These are phyloP conservation scores for Coccyzus lansbergi DNA, from an alignment of 2,797 vertebrate genomes.

Conservation along the genomic window DNA sequence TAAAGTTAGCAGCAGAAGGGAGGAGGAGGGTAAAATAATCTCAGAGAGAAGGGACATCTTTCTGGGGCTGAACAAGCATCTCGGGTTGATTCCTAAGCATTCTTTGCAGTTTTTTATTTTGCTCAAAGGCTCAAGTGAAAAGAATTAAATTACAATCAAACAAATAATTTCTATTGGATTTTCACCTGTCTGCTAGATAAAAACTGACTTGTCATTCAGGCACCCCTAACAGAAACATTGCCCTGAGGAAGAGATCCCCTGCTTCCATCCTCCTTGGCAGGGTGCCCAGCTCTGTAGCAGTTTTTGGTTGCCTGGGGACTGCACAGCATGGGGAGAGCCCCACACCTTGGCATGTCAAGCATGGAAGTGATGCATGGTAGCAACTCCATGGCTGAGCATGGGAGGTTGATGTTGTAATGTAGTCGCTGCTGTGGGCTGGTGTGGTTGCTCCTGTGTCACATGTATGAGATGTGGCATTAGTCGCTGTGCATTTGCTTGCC, in stretches of 20 bases:
- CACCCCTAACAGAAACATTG: accelerated
- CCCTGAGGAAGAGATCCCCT: not conserved
- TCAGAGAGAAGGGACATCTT: not conserved
- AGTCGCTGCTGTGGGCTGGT: not conserved
- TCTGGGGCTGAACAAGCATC: not conserved
- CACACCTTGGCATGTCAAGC: accelerated
- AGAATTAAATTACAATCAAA: not conserved
- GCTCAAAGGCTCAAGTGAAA: not conserved
- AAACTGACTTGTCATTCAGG: not conserved
- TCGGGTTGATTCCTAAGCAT: not conserved
- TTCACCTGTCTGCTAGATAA: not conserved
- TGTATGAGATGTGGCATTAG: accelerated
- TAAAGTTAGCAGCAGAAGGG: not conserved
- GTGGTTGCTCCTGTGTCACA: accelerated
- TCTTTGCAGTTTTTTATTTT: not conserved
- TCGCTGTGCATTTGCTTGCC: accelerated
- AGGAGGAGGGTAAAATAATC: not conserved
- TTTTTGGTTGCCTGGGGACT: not conserved
- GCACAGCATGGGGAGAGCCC: not conserved
- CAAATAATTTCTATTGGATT: not conserved
- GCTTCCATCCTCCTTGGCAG: accelerated
- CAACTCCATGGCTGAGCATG: accelerated
- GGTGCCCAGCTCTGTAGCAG: not conserved
- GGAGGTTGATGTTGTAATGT: not conserved
- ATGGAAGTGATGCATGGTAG: not conserved